A percentile compares a stretch with the other conserved stretches of the same genome.
These are phyloP conservation scores for Phacellophora camtschatica DNA, from an alignment of 30 jellyfish, hydroid and myxozoan genomes.

Conservation along the genomic window DNA sequence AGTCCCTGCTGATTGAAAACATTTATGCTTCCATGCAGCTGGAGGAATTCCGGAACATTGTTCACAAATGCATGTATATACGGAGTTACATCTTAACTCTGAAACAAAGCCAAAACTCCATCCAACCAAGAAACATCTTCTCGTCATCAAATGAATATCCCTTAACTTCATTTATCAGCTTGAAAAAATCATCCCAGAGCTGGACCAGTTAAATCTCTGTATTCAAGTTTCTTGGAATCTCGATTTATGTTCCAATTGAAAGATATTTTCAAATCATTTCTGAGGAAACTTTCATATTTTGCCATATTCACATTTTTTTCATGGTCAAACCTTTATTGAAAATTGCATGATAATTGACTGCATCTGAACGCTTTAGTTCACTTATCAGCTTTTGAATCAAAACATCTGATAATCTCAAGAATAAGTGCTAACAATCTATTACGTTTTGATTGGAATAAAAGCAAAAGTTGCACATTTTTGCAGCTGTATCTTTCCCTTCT, in stretches of 20 bases:
- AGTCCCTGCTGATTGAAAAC: not conserved
- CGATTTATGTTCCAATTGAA: not conserved
- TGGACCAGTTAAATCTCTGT: not conserved
- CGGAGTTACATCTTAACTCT: not conserved
- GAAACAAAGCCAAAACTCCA: not conserved
- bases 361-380: not conserved
- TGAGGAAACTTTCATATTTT: not conserved
- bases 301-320: not conserved
- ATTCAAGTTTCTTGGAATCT: not conserved
- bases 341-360: not conserved
- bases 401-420: not conserved
- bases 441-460: not conserved
- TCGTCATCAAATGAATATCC: not conserved
- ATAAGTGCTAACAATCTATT: not conserved
- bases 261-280: not conserved
- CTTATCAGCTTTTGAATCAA: not conserved
- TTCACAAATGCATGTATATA: not conserved
- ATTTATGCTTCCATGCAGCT: not conserved
- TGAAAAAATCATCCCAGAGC: not conserved
- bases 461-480: not conserved
- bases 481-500: not conserved
- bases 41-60: not conserved
- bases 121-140: not conserved
- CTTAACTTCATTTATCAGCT: not conserved
- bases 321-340: not conserved